These are phyloP conservation scores for Peromyscus nudipes DNA, from an alignment of 2,797 vertebrate genomes.

Conservation along the genomic window DNA sequence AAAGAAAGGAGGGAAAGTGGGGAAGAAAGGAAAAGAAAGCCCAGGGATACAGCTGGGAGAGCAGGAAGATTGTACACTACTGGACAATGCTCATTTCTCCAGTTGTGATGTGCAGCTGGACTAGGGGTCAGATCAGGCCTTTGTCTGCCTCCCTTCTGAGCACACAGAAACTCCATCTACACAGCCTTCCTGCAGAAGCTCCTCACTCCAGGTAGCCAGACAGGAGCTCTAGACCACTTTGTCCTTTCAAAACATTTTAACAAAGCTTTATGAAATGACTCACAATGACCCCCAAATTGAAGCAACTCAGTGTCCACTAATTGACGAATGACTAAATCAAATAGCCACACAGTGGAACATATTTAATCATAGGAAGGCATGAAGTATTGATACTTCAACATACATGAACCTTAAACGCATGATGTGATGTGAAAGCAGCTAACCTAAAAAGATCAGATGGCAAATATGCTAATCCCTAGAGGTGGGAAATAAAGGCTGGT, in stretches of 20 bases:
- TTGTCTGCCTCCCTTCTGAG: background rate
- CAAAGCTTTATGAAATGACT: slow-evolving; percentile 17
- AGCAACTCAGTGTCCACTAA: background rate
- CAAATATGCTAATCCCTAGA: background rate
- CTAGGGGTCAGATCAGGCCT: background rate
- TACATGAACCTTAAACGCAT: background rate
- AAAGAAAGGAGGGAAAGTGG: background rate
- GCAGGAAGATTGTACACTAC: background rate
- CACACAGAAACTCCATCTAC: background rate
- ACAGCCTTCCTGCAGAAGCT: background rate
- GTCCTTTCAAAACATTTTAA: background rate
- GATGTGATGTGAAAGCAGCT: background rate
- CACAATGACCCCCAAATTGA: background rate
- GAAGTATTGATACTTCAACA: background rate
- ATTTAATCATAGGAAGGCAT: slow-evolving; percentile 25
- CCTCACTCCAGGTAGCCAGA: background rate
- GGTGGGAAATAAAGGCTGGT: background rate
- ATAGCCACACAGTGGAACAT: background rate
- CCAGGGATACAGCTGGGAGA: background rate
- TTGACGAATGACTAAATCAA: slow-evolving; percentile 39
- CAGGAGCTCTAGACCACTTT: background rate
- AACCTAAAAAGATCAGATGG: background rate
- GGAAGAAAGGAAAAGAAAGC: background rate
- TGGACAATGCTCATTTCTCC: background rate
- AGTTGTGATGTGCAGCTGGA: background rate